phyloP scores from a whole-genome alignment of 2,888 invertebrate species.

The Epistrophe eligans region DNA sequence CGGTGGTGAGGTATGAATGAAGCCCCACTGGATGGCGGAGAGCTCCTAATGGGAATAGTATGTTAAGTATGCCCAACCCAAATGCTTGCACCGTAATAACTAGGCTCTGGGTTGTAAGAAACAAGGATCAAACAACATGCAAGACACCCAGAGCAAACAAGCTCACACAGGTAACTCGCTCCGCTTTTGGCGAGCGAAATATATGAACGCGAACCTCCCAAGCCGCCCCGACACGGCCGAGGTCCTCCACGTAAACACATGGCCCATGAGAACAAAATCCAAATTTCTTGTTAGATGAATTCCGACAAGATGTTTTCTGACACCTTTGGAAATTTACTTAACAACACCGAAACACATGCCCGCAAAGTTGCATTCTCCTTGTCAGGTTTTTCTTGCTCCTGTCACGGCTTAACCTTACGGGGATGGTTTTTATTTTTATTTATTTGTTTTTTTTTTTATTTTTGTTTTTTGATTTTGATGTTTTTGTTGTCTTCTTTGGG shows the following conservation, averaged over 20 bases:
- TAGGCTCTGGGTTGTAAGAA: constrained; percentile 74
- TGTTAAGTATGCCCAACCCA: constrained; percentile 76
- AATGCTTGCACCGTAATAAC: constrained; percentile 76
- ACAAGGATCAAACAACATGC: constrained; percentile 76
- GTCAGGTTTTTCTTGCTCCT: constrained; percentile 76
- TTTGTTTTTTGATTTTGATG: constrained; percentile 8
- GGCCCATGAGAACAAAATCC: constrained; percentile 81
- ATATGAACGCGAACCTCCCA: constrained; percentile 43
- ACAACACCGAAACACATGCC: constrained; percentile 74
- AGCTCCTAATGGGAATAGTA: constrained; percentile 75
- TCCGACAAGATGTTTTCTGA: constrained; percentile 84
- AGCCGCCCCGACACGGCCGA: constrained; percentile 15
- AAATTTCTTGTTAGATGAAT: constrained; percentile 85
- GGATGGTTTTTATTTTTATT: constrained; percentile 42
- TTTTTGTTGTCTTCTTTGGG: constrained; percentile 37
- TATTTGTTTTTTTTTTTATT: no score
- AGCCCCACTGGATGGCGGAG: constrained; percentile 41
- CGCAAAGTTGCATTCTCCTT: constrained; percentile 76
- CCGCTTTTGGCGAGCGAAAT: constrained; percentile 33
- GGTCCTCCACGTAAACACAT: constrained; percentile 28
- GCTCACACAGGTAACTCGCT: constrained; percentile 72
- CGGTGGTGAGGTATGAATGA: constrained; percentile 70
- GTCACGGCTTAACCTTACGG: constrained; percentile 76
- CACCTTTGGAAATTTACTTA: constrained; percentile 82
- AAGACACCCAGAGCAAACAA: constrained; percentile 76